Evolutionary conservation across 2,113 vertebrate genomes (phyloP), one percentile per base, ranked within the genome.

Genomic region (Ailurus styani): DNA sequence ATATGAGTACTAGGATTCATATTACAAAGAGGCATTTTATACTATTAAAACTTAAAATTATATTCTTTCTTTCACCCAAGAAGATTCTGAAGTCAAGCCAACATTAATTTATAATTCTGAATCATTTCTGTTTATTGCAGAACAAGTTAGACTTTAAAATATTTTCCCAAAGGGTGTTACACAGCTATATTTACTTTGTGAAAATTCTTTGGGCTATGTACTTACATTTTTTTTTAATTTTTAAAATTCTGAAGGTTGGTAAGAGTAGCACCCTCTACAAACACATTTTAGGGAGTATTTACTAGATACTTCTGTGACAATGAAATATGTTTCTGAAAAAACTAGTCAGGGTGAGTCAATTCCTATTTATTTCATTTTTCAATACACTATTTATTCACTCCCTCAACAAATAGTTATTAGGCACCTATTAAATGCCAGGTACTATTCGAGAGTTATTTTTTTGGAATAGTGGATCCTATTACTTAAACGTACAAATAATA

Each of bases 121-220:
- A 68, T 95, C 27, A 87, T 52, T 86, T 96, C 50, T 87, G 23
- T 42, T 87, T 93, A 79, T 52, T 91, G 13, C 17, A 93, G 81
- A 86, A 70, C n/a, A 95, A 85, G 70, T 72, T 68, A 78, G 37
- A 82, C 77, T 87, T 83, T 75, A 62, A 95, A 94, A 78, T 97
- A 86, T 86, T 89, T 84, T 95, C 77, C 52, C 11, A 92, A 92
- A 47, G 47, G 23, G 6, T 23, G 52, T 21, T 91, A 37, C 21
- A 45, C 8, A 45, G 25, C 17, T 92, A 54, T 60, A 5, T 68
- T 94, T 54, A 87, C 14, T 90, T 83, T 62, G 70, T 87, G 21
- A 42, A 75, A 55, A 96, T 81, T 93, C 52, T 90, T 84, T 95
- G 45, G 31, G 34, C 85, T 79, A 60, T 42, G 7, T 50, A 81